These are phyloP conservation scores for Virgularia gustaviana DNA, from an alignment of 92 coral and sea anemone genomes.

Conservation along the genomic window DNA sequence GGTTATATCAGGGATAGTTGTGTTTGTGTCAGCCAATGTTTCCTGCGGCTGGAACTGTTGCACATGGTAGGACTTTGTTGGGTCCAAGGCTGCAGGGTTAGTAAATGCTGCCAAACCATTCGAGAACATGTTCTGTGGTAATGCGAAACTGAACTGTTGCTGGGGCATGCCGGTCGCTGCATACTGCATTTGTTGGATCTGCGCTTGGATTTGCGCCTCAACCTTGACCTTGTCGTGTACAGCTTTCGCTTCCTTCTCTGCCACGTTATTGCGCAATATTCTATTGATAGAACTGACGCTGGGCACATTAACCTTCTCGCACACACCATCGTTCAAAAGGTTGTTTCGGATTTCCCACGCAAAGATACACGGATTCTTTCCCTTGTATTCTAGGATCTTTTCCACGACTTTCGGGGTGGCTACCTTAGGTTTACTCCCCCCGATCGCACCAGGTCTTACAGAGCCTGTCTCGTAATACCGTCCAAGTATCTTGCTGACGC, in stretches of 20 bases:
- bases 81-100: constrained; percentile 14
- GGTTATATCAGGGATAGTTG: neutral
- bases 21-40: neutral
- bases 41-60: constrained; percentile 29
- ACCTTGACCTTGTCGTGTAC: constrained; percentile 89
- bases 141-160: constrained; percentile 78
- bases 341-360: constrained; percentile 98
- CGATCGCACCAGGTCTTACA: constrained; percentile 97
- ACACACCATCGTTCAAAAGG: constrained; percentile 79
- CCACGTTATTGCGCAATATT: constrained; percentile 84
- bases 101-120: constrained; percentile 13
- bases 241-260: constrained; percentile 87
- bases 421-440: constrained; percentile 96
- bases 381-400: constrained; percentile 90
- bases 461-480: constrained; percentile 98
- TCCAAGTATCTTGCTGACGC: constrained; percentile 98
- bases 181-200: constrained; percentile 73
- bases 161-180: constrained; percentile 28
- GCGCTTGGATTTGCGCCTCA: constrained; percentile 86
- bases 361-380: constrained; percentile 92
- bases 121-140: constrained; percentile 58
- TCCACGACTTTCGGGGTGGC: constrained; percentile 95
- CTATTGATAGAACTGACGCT: constrained; percentile 98
- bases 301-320: constrained; percentile 92
- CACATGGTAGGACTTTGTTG: constrained; percentile 9